Percentiles rank a stretch among this genome's conserved stretches.
These are phyloP conservation scores for Drosophila parabipectinata DNA, from an alignment of 1,140 invertebrate species.

Conservation along the genomic window DNA sequence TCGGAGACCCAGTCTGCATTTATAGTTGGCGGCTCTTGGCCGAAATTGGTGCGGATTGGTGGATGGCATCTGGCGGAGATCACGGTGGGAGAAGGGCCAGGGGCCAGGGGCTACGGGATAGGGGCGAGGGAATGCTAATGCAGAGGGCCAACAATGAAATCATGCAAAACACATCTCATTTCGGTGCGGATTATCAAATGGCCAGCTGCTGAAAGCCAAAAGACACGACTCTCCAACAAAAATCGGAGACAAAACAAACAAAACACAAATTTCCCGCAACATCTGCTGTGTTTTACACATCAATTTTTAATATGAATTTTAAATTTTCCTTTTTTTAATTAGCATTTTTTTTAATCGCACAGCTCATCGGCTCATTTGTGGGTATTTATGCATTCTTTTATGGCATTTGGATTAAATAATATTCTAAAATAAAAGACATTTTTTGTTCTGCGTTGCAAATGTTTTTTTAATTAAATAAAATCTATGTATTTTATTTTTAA, in stretches of 20 bases:
- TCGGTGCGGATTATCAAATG: slow-evolving; percentile 63
- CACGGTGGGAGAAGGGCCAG: background rate
- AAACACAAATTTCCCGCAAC: slow-evolving; percentile 1
- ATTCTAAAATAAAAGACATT: background rate
- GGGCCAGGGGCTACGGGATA: background rate
- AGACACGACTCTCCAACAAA: slow-evolving; percentile 13
- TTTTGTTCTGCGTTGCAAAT: background rate
- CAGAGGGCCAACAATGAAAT: slow-evolving; percentile 65
- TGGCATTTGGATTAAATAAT: background rate
- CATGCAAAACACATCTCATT: slow-evolving; percentile 70
- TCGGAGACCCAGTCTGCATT: slow-evolving; percentile 44
- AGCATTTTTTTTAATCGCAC: background rate
- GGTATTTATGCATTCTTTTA: background rate
- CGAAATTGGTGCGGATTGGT: slow-evolving; percentile 43
- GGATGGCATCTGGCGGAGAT: background rate
- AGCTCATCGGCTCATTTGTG: background rate
- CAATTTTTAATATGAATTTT: slow-evolving; percentile 28
- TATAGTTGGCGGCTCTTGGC: slow-evolving; percentile 48
- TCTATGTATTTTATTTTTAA: too few relatives aligned
- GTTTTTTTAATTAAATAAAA: background rate
- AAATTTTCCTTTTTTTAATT: slow-evolving; percentile 3
- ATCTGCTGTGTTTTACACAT: slow-evolving; percentile 4
- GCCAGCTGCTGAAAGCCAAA: slow-evolving; percentile 14
- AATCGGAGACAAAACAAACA: background rate
- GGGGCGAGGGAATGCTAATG: slow-evolving; percentile 58